Evolutionary conservation across 2,113 vertebrate genomes (phyloP), one percentile per base, ranked within the genome.

Genomic region (Myotis davidii): DNA sequence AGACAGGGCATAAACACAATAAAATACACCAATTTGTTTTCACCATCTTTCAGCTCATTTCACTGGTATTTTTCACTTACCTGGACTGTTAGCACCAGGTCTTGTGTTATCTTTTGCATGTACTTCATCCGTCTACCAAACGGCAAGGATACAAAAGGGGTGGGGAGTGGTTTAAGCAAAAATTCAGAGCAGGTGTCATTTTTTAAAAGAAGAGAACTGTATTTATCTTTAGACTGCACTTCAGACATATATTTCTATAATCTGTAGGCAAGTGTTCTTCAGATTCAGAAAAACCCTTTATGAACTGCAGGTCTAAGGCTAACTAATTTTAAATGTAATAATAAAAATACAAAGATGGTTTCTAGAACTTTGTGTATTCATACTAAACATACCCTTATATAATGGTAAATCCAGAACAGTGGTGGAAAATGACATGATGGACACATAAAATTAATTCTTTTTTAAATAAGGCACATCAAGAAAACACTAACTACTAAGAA

Each of bases 101-200:
- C 99, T 98, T 54, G 99, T 99, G 97, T 99, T 99, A 87, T 99
- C 99, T 98, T 99, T 99, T 83, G 99, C 98, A 65, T 99, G 99
- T 5, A 99, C 99, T 91, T 99, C 99, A 97, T 99, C 99, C 13
- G 99, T 99, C 99, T 99, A 95, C 20, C 65, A 42, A 88, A 95
- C 92, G 39, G 83, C 69, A 27, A 9, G 42, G 76, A 86, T 0
- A 91, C 77, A 54, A 70, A 56, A 11, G 23, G n/a, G 16, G 45
- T 4, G 9, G 9, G 6, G 32, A 79, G 6, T 37, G 12, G 20
- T 65, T 14, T 74, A 74, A 85, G 39, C 2, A 78, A 83, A n/a
- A 42, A 61, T n/a, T 85, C 27, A 56, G 21, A 92, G 67, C 3
- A 79, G 45, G 17, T 9, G 0, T 2, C 29, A 5, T 34, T 65